A percentile compares a stretch with the other conserved stretches of the same genome.
Conservation (phyloP, 2,888 invertebrate species). For the Drosophila neotestacea region DNA sequence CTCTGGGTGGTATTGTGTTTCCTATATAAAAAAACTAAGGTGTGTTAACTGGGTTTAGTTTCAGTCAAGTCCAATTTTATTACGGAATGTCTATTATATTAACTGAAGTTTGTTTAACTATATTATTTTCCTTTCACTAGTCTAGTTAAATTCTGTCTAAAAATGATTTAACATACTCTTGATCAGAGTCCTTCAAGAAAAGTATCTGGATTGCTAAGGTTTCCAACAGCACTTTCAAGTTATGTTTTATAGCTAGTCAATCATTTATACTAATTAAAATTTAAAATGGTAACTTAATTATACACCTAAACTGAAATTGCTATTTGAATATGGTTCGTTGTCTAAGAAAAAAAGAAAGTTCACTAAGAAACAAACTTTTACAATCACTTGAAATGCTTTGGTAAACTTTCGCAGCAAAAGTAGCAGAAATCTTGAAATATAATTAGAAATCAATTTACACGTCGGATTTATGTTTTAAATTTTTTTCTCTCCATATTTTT, state of each 20-base stretch:
- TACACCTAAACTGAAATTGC: background rate
- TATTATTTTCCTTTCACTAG: background rate
- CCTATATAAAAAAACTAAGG: background rate
- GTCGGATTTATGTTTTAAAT: constrained; percentile 61
- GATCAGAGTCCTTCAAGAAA: too few relatives aligned
- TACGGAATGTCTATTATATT: background rate
- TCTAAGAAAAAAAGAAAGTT: constrained; percentile 9
- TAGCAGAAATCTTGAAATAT: constrained; percentile 43
- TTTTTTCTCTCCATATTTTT: constrained; percentile 4
- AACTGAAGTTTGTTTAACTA: background rate
- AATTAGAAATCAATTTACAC: constrained; percentile 76
- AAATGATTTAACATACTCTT: too few relatives aligned
- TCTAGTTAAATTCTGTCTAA: background rate
- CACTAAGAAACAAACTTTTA: constrained; percentile 11
- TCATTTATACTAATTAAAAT: background rate
- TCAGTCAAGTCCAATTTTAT: constrained; percentile 21
- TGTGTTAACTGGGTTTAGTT: constrained; percentile 2
- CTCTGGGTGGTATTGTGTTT: constrained; percentile 13
- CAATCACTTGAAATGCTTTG: constrained; percentile 35
- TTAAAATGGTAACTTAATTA: background rate
- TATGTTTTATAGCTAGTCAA: background rate
- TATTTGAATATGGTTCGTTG: background rate
- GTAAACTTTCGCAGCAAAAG: constrained; percentile 52
- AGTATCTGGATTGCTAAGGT: too few relatives aligned
- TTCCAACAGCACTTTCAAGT: too few relatives aligned